Base-by-base conservation (phyloP, 1,140 invertebrate genomes). In the Drosophila gunungcola region DNA sequence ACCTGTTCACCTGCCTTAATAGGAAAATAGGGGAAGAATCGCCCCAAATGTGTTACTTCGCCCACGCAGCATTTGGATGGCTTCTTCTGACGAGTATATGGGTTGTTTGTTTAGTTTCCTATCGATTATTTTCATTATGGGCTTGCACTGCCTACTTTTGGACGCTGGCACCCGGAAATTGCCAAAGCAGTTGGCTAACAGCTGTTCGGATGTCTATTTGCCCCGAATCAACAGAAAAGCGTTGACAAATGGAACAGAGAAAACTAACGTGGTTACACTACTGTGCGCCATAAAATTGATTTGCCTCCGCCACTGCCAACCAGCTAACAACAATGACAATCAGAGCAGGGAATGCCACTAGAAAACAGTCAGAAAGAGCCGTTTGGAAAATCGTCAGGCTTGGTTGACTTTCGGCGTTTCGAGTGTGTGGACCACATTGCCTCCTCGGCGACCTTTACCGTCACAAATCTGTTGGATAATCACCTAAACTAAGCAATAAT, bases 221-320 rank as follows among this genome's bases (percentile, higher is more conserved):
- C 43, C 16, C 10, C 49, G 65, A 70, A 56, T 86, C 77, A 75
- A 82, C 83, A 69, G 60, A 38, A 32, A 46, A 54, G 39, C 53
- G 36, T 32, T 53, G 41, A 67, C 48, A 75, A 58, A 51, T 46
- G 45, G 45, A 11, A 57, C 13, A 52, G 27, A 53, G 42, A 58
- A 80, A 58, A 57, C 29, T 62, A 69, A 69, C 51, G 61, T 70
- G 80, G 78, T 86, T 67, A 86, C 78, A 82, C 63, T 67, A 45
- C 67, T 60, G 73, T 83, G 68, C 46, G 63, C 82, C 76, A 60
- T 56, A 29, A 82, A 82, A 86, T 86, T 78, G 82, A 82, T 83
- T 81, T 72, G 61, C 43, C 49, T 29, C 39, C 21, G 7, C 3
- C 1, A 1, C 10, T 7, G 29, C 5, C 29, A 32, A 32, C 29